Percentiles rank a stretch among this genome's conserved stretches.
Conservation (phyloP, 2,113 vertebrate genomes). For the Lepisosteus osseus region DNA sequence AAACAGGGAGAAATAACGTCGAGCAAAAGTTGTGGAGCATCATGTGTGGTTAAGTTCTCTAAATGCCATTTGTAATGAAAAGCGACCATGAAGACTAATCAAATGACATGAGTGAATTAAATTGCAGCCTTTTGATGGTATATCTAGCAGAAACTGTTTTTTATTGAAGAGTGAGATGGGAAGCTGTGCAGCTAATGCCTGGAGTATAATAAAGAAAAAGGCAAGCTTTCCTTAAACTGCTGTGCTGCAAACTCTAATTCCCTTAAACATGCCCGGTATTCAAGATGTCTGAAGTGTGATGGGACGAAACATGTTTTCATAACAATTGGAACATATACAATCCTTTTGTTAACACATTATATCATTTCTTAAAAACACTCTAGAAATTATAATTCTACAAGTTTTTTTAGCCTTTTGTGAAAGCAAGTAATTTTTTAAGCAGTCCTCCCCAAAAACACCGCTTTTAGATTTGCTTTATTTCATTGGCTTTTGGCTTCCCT, state of each 20-base stretch:
- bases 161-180: conserved; percentile 2
- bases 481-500: too few species aligned
- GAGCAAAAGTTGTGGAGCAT: conserved; percentile 66
- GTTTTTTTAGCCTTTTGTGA: too few species aligned
- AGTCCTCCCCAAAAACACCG: too few species aligned
- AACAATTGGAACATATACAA: too few species aligned
- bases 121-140: conserved; percentile 15
- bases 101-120: conserved; percentile 52
- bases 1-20: conserved; percentile 69
- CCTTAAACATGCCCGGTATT: conserved; percentile 1
- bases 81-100: conserved; percentile 67
- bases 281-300: too few species aligned
- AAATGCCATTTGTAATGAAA: conserved; percentile 79
- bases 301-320: too few species aligned
- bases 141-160: not conserved
- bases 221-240: conserved; percentile 11
- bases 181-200: not conserved
- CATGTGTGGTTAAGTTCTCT: conserved; percentile 70
- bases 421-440: too few species aligned
- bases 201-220: not conserved
- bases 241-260: conserved; percentile 8
- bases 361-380: too few species aligned
- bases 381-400: too few species aligned
- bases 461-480: too few species aligned
- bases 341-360: too few species aligned